A percentile compares a stretch with the other conserved stretches of the same genome.
Evolutionary conservation across 35 echinoderm and acorn worm genomes (phyloP).

Genomic region (Ophiothrix spiculata): DNA sequence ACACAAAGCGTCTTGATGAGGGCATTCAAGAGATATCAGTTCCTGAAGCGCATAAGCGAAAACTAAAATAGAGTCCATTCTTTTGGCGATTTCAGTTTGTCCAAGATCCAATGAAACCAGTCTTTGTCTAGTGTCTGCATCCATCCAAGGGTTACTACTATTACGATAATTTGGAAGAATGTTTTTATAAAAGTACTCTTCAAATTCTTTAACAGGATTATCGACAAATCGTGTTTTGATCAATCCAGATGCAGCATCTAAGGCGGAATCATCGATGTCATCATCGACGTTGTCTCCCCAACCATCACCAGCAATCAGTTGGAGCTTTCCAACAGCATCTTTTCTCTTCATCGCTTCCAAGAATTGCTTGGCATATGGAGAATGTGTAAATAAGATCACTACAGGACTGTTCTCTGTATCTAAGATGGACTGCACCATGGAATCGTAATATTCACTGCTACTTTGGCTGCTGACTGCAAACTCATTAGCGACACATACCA

Average conservation of each 20-base stretch:
- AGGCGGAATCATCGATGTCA: constrained; percentile 23
- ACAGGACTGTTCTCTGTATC: constrained; percentile 37
- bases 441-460: constrained; percentile 6
- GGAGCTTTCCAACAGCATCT: constrained; percentile 40
- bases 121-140: neutral
- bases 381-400: constrained; percentile 76
- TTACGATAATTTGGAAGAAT: neutral
- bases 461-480: neutral
- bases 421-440: constrained; percentile 34
- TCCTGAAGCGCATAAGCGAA: constrained; percentile 43
- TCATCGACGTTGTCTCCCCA: constrained; percentile 70
- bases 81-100: constrained; percentile 24
- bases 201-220: constrained; percentile 23
- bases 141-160: constrained; percentile 49
- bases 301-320: constrained; percentile 89
- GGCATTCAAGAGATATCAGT: constrained; percentile 14
- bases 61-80: constrained; percentile 40
- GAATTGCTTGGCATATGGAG: constrained; percentile 50
- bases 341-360: constrained; percentile 29
- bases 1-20: neutral
- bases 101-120: neutral
- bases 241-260: constrained; percentile 19
- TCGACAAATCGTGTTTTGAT: constrained; percentile 49
- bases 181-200: constrained; percentile 41
- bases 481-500: constrained; percentile 42